A percentile compares a stretch with the other conserved stretches of the same genome.
Evolutionary conservation across 2,113 vertebrate genomes (phyloP).

Genomic region (Gobius niger): DNA sequence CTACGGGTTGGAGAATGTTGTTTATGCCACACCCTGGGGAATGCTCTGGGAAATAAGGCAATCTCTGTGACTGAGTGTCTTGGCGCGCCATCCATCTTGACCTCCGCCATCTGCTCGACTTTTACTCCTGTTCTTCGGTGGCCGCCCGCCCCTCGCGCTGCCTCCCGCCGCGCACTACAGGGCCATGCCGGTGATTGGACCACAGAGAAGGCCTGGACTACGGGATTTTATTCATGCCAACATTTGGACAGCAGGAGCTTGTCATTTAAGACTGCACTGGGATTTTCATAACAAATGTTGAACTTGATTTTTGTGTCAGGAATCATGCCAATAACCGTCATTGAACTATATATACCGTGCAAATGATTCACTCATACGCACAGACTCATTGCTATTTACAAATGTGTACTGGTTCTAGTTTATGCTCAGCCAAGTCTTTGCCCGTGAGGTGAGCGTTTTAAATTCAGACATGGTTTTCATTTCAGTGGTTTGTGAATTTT

Average conservation of each 20-base stretch:
- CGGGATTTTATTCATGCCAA: neutral
- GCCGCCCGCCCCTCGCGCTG: constrained; percentile 34
- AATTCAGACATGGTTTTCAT: no score
- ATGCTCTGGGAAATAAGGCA: constrained; percentile 50
- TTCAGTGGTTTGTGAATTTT: no score
- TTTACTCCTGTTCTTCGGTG: constrained; percentile 52
- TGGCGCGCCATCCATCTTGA: constrained; percentile 38
- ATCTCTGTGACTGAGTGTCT: constrained; percentile 51
- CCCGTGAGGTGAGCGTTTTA: no score
- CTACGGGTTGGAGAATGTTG: neutral
- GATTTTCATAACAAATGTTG: no score
- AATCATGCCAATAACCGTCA: no score
- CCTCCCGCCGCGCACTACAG: constrained; percentile 34
- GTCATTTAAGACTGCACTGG: neutral
- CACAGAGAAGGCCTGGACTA: constrained; percentile 42
- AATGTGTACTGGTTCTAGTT: no score
- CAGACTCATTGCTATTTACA: no score
- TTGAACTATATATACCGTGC: no score
- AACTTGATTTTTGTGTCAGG: no score
- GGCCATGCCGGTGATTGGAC: constrained; percentile 69
- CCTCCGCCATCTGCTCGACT: neutral
- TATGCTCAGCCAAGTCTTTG: no score
- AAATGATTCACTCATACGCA: no score
- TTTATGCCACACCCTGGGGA: neutral
- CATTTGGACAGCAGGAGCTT: neutral